Evolutionary conservation across 2,113 vertebrate genomes (phyloP).

Genomic region (Tor tambroides): DNA sequence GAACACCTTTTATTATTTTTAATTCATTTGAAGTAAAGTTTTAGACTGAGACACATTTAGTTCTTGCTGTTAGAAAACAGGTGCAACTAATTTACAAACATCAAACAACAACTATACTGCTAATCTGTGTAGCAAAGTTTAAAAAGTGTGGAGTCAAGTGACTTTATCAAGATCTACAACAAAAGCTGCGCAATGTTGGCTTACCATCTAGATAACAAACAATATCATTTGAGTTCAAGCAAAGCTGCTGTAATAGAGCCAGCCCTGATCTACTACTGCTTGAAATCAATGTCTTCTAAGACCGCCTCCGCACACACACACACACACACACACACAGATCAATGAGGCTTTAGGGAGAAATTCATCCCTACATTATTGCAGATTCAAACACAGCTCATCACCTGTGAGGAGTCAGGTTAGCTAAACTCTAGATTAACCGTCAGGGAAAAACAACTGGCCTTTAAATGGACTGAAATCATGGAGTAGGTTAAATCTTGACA

Average conservation of each 20-base stretch:
- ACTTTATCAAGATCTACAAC: conserved; percentile 42
- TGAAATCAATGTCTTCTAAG: conserved; percentile 46
- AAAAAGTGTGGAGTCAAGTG: conserved; percentile 24
- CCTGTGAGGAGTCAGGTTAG: conserved; percentile 23
- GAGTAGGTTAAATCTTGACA: background rate
- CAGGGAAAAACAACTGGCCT: conserved; percentile 6
- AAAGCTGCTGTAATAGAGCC: conserved; percentile 45
- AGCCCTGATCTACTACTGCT: background rate
- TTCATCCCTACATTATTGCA: conserved; percentile 50
- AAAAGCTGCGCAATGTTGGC: conserved; percentile 25
- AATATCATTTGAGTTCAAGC: too few relatives aligned
- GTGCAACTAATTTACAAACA: conserved; percentile 11
- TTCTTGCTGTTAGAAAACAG: too few relatives aligned
- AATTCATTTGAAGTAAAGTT: too few relatives aligned
- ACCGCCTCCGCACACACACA: too few relatives aligned
- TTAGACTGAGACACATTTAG: too few relatives aligned
- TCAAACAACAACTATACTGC: background rate
- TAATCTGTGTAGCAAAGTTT: background rate
- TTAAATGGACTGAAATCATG: background rate
- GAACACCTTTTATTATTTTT: too few relatives aligned
- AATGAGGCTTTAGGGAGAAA: conserved; percentile 52
- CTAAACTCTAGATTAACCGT: conserved; percentile 30
- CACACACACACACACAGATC: conserved; percentile 32
- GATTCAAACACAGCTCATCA: conserved; percentile 52
- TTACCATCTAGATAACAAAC: conserved; percentile 31